Evolutionary conservation across 2,797 vertebrate genomes (phyloP).

Genomic region (Cryptoblepharus egeriae): DNA sequence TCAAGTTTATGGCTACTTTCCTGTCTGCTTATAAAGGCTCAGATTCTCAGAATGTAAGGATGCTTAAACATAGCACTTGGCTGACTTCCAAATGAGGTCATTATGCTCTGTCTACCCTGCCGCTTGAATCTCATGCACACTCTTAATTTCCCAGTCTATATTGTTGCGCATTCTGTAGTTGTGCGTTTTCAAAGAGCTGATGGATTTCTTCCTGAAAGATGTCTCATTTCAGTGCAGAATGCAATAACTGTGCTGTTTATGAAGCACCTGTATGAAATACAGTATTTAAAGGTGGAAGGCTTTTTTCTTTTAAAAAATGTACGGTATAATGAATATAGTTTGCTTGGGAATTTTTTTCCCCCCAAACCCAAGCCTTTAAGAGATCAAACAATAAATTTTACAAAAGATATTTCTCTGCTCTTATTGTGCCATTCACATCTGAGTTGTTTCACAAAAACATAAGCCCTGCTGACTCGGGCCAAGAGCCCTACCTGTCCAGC

Average conservation of each 20-base stretch:
- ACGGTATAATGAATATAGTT: neutral
- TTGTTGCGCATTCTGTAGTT: neutral
- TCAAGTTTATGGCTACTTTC: neutral
- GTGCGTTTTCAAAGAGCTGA: neutral
- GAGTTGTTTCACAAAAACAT: no score
- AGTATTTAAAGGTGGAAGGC: neutral
- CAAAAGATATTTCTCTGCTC: neutral
- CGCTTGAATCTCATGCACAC: conserved; percentile 18
- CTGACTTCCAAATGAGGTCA: neutral
- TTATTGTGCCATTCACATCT: neutral
- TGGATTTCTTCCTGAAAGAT: conserved; percentile 25
- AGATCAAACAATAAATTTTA: neutral
- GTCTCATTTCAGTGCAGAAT: neutral
- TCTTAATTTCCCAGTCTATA: neutral
- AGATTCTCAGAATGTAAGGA: accelerated
- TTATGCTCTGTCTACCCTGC: accelerated
- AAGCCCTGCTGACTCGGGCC: no score
- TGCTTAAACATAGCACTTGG: accelerated
- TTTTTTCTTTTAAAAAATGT: neutral
- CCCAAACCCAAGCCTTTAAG: neutral
- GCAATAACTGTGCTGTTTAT: conserved; percentile 25
- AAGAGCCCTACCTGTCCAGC: no score
- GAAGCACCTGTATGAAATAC: neutral
- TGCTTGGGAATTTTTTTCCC: neutral
- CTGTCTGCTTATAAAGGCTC: neutral